Percentiles rank a stretch among this genome's conserved stretches.
Conservation (phyloP, 92 coral and sea anemone species). For the Epizoanthus stellaris region DNA sequence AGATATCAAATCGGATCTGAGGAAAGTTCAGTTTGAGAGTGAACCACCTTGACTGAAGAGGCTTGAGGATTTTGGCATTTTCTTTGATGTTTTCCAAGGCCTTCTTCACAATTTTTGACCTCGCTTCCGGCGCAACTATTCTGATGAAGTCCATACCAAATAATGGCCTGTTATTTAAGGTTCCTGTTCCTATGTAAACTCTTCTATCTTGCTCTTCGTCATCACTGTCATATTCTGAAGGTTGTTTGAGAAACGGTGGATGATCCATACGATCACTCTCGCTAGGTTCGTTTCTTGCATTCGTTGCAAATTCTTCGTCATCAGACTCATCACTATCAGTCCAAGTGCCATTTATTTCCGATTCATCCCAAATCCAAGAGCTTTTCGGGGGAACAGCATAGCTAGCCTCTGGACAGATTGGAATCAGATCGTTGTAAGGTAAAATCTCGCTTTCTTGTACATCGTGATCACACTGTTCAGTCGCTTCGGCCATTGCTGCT, state of each 20-base stretch:
- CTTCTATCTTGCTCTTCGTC: background rate
- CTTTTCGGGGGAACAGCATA: conserved; percentile 3
- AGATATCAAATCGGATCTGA: conserved; percentile 10
- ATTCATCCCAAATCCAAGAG: conserved; percentile 11
- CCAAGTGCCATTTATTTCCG: background rate
- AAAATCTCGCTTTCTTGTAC: background rate
- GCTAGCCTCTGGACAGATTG: background rate
- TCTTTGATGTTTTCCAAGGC: background rate
- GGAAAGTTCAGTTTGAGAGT: background rate
- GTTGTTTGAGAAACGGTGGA: background rate
- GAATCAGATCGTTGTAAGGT: background rate
- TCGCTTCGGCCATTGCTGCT: no score
- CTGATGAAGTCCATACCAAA: background rate
- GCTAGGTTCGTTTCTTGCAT: background rate
- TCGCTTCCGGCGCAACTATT: background rate
- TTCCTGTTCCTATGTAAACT: conserved; percentile 5
- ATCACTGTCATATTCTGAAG: conserved; percentile 6
- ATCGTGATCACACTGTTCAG: background rate
- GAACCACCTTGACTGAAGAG: conserved; percentile 4
- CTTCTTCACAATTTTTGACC: background rate
- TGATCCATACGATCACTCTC: background rate
- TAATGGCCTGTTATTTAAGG: background rate
- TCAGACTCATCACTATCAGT: background rate
- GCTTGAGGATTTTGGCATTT: conserved; percentile 14
- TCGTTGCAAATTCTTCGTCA: background rate